phyloP scores from a whole-genome alignment of 2,888 invertebrate species.

The Rhagium mordax region DNA sequence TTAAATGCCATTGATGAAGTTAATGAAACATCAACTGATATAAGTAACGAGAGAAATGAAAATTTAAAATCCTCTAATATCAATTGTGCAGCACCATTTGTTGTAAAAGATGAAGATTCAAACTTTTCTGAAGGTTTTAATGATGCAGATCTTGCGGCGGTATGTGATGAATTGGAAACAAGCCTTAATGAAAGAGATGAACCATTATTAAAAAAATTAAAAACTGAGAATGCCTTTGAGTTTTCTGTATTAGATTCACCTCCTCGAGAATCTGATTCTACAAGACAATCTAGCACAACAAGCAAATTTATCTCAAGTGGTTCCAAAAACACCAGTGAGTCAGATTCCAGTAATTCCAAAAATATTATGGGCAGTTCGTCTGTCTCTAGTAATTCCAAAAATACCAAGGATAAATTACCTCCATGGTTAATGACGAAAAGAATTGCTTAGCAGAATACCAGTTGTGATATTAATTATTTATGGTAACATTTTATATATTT shows the following conservation, averaged over 20 bases:
- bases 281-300: neutral
- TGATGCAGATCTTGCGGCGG: slow-evolving; percentile 30
- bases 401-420: slow-evolving; percentile 25
- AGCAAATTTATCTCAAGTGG: too few species aligned
- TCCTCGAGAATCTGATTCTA: slow-evolving; percentile 16
- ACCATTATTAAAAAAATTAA: slow-evolving; percentile 17
- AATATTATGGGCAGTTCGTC: neutral
- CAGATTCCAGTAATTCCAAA: neutral
- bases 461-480: neutral
- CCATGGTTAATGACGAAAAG: slow-evolving; percentile 35
- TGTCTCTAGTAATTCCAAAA: slow-evolving; percentile 1
- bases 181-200: slow-evolving; percentile 23
- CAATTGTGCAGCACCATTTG: slow-evolving; percentile 30
- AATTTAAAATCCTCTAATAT: slow-evolving; percentile 14
- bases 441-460: slow-evolving; percentile 12
- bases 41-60: neutral
- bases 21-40: slow-evolving; percentile 26
- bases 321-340: neutral
- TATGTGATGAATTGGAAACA: slow-evolving; percentile 43
- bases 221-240: slow-evolving; percentile 12
- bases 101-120: slow-evolving; percentile 13
- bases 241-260: slow-evolving; percentile 37
- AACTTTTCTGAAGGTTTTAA: slow-evolving; percentile 13
- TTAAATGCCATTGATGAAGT: slow-evolving; percentile 23
- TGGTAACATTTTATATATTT: too few species aligned